Evolutionary conservation across 2,113 vertebrate genomes (phyloP), one percentile per base, ranked within the genome.

Genomic region (Cairina moschata): DNA sequence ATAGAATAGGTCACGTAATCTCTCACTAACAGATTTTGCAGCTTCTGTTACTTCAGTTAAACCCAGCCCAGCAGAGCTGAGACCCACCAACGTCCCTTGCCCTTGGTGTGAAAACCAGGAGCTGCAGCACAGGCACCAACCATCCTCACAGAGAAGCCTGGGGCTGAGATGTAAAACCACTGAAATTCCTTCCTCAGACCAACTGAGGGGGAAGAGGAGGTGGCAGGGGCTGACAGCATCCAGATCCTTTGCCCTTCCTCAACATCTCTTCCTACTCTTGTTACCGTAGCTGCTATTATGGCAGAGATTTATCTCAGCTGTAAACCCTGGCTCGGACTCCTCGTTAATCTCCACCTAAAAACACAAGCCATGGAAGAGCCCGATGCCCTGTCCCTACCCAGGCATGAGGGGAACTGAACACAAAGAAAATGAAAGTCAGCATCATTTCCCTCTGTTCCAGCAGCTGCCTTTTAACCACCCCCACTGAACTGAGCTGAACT

Each of bases 181-280:
- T 4, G 29, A 48, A 31, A 32, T 29, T 71, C 72, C 65, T 21
- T 3, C 8, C 7, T 48, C 38, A 28, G 60, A 34, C 11, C 59
- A 10, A 1, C 3, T 8, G 40, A 12, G 3, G 50, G 90, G 56
- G 13, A 4, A 12, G 32, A n/a, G 63, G 4, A 21, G 34, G 63
- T 12, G 40, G 4, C 1, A 6, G 65, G 0, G 26, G 42, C 59
- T 73, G 73, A 7, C 29, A 9, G 42, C 29, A 17, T 1, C 7
- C 67, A 11, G 25, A 13, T 38, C 44, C 78, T 58, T 5, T 9
- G 8, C 11, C 32, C 32, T 77, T 62, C 74, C 50, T 31, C 48
- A 6, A 3, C 0, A 26, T 8, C 75, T 54, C 68, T 16, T 56
- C 80, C 68, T 38, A 7, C 28, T 1, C 75, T 38, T 10, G 31